These are phyloP conservation scores for Campoletis raptor DNA, from an alignment of 2,888 invertebrate species.

Conservation along the genomic window DNA sequence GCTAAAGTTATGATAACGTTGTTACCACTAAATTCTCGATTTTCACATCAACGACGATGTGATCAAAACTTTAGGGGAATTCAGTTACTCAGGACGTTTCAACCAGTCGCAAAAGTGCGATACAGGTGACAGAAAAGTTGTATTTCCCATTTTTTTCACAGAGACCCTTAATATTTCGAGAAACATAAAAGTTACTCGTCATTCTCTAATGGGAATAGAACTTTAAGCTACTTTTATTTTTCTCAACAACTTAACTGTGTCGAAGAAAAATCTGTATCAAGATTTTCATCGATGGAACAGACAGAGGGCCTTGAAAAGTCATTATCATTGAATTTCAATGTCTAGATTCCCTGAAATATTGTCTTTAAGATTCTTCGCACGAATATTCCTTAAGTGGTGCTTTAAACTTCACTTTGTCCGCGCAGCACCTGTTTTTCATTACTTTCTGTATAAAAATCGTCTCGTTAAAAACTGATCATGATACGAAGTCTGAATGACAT, in stretches of 20 bases:
- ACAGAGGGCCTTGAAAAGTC: too few species aligned
- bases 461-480: background rate
- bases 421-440: background rate
- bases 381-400: background rate
- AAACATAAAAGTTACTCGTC: too few species aligned
- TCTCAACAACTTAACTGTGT: too few species aligned
- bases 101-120: too few species aligned
- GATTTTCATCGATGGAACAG: too few species aligned
- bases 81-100: background rate
- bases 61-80: background rate
- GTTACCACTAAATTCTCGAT: background rate
- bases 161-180: too few species aligned
- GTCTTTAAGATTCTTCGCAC: background rate
- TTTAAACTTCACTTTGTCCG: background rate
- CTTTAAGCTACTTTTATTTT: too few species aligned
- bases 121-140: background rate
- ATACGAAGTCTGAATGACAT: background rate
- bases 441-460: background rate
- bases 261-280: too few species aligned
- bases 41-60: background rate
- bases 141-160: too few species aligned
- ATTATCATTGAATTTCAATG: too few species aligned
- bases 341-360: background rate
- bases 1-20: background rate
- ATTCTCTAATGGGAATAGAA: too few species aligned